Conservation (phyloP, 1,140 invertebrate genomes). For the Brachionus manjavacas region DNA sequence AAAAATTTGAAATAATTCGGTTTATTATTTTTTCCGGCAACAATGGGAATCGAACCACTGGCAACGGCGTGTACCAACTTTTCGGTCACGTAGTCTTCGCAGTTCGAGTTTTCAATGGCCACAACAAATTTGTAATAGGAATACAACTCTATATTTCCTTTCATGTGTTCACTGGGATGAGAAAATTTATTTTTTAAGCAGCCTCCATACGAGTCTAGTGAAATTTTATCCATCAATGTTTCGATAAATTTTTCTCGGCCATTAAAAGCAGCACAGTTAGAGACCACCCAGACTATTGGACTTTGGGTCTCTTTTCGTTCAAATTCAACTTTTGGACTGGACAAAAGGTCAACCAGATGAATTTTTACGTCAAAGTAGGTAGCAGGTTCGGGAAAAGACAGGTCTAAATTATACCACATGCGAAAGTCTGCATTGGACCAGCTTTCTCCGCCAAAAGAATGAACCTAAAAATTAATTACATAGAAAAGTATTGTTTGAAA, state of each 20-base stretch:
- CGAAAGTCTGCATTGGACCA: conserved; percentile 37
- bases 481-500: not conserved
- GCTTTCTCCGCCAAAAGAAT: conserved; percentile 5
- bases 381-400: conserved; percentile 29
- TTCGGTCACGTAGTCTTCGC: conserved; percentile 40
- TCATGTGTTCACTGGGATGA: conserved; percentile 36
- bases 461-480: not conserved
- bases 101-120: conserved; percentile 43
- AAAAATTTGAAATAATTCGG: conserved; percentile 38
- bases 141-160: conserved; percentile 37
- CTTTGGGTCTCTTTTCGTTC: not conserved
- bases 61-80: conserved; percentile 35
- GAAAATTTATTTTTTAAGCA: conserved; percentile 35
- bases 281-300: conserved; percentile 22
- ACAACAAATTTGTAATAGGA: conserved; percentile 41
- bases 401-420: conserved; percentile 42
- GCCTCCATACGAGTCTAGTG: conserved; percentile 17
- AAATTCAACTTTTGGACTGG: not conserved
- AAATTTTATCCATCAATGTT: not conserved
- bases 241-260: conserved; percentile 13
- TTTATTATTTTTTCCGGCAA: conserved; percentile 8
- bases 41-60: conserved; percentile 40
- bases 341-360: conserved; percentile 16
- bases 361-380: conserved; percentile 34
- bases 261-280: conserved; percentile 39